phyloP scores from a whole-genome alignment of 2,888 invertebrate species.

The Smittia aterrima region DNA sequence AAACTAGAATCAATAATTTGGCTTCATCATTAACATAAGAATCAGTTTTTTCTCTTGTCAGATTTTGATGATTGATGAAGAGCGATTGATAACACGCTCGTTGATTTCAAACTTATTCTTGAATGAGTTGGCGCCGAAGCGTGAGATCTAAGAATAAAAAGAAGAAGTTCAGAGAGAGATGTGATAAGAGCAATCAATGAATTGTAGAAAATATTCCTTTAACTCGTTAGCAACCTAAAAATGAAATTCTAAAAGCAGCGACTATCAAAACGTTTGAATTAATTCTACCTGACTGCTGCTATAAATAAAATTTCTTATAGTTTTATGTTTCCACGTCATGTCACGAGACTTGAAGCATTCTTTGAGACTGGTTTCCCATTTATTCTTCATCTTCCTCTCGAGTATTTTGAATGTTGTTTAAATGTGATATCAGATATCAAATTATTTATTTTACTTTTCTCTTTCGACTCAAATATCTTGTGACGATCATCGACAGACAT shows the following conservation, averaged over 20 bases:
- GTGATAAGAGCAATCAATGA: no score
- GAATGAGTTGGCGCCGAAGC: constrained; percentile 13
- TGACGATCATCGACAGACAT: constrained; percentile 38
- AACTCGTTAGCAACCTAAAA: no score
- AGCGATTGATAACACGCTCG: constrained; percentile 18
- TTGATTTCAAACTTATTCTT: constrained; percentile 5
- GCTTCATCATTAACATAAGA: background rate
- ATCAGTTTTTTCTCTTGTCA: background rate
- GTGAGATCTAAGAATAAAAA: background rate
- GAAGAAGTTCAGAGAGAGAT: background rate
- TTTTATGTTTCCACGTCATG: constrained; percentile 27
- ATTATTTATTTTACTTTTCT: constrained; percentile 2
- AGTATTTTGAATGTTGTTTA: background rate
- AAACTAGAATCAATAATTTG: background rate
- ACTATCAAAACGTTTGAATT: background rate
- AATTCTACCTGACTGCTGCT: constrained; percentile 10
- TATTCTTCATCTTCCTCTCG: background rate
- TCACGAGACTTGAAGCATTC: background rate
- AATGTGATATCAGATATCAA: constrained; percentile 39
- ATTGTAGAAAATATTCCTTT: no score
- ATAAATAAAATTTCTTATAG: constrained; percentile 16
- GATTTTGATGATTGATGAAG: constrained; percentile 15
- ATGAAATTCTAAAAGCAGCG: no score
- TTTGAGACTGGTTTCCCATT: background rate
- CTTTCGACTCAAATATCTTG: constrained; percentile 27